Percentiles rank a stretch among this genome's conserved stretches.
Evolutionary conservation across 2,113 vertebrate species (phyloP).

Genomic region (Xiphophorus hellerii): DNA sequence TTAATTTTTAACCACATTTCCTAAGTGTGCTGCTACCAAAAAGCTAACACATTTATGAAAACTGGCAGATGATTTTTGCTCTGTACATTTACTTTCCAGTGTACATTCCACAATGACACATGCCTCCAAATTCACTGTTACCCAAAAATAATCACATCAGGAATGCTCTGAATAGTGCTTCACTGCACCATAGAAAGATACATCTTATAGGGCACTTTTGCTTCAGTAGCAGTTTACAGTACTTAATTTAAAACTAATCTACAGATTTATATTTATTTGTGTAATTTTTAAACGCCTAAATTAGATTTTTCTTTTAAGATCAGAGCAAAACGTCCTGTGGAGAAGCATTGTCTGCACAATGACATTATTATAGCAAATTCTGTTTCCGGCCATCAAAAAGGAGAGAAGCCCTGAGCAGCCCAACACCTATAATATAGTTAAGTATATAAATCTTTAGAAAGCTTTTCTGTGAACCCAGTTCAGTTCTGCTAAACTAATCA

Average conservation of each 20-base stretch:
- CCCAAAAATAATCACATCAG: background rate
- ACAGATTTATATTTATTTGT: conserved; percentile 9
- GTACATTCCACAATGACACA: conserved; percentile 11
- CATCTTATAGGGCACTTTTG: too few relatives aligned
- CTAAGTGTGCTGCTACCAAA: conserved; percentile 3
- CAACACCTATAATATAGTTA: background rate
- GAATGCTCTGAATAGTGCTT: conserved; percentile 24
- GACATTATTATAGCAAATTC: conserved; percentile 61
- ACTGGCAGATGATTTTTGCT: background rate
- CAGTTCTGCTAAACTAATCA: conserved; percentile 73
- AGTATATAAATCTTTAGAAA: conserved; percentile 58
- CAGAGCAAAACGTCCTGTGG: conserved; percentile 2
- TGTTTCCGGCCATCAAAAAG: background rate
- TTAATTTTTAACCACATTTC: conserved; percentile 15
- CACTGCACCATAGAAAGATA: too few relatives aligned
- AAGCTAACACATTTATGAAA: background rate
- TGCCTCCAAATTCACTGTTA: conserved; percentile 2
- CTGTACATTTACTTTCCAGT: conserved; percentile 16
- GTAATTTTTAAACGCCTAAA: conserved; percentile 7
- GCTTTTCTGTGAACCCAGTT: conserved; percentile 56
- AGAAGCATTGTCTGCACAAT: conserved; percentile 66
- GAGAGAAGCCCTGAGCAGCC: conserved; percentile 39
- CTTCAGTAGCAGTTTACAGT: conserved; percentile 6
- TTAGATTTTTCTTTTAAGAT: conserved; percentile 14
- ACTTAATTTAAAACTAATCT: conserved; percentile 29